Conservation (phyloP, 2,113 vertebrate genomes). For the Microtus richardsoni region DNA sequence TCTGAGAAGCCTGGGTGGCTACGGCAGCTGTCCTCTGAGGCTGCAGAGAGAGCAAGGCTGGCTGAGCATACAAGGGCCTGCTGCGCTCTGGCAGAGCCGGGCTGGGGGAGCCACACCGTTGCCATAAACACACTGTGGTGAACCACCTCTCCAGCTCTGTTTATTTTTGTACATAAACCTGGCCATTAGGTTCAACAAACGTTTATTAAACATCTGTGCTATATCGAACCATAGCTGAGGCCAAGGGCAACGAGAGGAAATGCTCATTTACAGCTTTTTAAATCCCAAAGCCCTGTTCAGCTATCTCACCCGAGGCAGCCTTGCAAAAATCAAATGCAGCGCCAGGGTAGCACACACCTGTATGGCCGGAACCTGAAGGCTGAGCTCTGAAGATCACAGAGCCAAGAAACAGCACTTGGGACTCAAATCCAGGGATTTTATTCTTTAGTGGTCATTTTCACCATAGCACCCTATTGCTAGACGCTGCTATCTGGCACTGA, state of each 20-base stretch:
- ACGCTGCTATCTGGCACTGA: background rate
- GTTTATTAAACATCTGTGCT: conserved; percentile 65
- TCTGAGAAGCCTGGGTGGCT: background rate
- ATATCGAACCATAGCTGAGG: background rate
- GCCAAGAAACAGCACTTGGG: background rate
- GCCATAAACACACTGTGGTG: conserved; percentile 18
- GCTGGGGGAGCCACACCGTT: conserved; percentile 9
- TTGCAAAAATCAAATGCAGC: background rate
- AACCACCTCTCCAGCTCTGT: conserved; percentile 52
- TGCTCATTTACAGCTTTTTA: background rate
- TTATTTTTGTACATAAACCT: conserved; percentile 55
- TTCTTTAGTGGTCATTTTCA: background rate
- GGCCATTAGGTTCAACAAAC: conserved; percentile 57
- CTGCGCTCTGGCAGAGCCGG: background rate
- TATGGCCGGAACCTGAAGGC: background rate
- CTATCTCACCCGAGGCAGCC: background rate
- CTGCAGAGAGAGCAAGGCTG: background rate
- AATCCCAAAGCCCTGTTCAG: conserved; percentile 1
- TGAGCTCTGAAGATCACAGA: background rate
- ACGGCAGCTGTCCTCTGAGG: background rate
- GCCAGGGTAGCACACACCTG: background rate
- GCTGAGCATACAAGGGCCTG: background rate
- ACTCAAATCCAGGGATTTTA: background rate
- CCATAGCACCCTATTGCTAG: background rate
- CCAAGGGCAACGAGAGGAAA: background rate